Percentiles rank a stretch among this genome's conserved stretches.
phyloP scores from a whole-genome alignment of 2,888 invertebrate genomes.

The Balanococcus diminutus region DNA sequence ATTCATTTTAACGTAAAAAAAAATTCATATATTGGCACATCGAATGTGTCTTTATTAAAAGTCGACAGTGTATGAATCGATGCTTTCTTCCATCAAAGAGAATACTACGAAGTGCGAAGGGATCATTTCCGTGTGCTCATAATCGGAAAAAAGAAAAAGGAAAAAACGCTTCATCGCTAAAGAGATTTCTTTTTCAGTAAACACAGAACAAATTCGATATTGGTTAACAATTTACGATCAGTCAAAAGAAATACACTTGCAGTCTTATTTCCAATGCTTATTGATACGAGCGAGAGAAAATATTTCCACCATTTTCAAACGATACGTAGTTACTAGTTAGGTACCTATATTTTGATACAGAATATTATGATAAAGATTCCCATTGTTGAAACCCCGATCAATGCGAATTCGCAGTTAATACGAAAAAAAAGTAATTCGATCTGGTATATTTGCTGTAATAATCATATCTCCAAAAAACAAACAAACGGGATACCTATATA shows the following conservation, averaged over 20 bases:
- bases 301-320: background rate
- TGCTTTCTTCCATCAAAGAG: slow-evolving; percentile 9
- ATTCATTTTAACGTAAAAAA: background rate
- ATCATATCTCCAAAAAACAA: background rate
- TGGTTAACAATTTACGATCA: slow-evolving; percentile 14
- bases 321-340: too few relatives aligned
- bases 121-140: background rate
- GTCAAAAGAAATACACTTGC: slow-evolving; percentile 3
- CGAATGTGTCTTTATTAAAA: background rate
- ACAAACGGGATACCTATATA: too few relatives aligned
- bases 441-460: background rate
- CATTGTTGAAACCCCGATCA: background rate
- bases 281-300: background rate
- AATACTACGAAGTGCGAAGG: background rate
- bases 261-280: background rate
- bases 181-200: slow-evolving; percentile 23
- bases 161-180: background rate
- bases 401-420: background rate
- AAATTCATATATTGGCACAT: background rate
- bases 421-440: background rate
- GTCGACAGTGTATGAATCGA: background rate
- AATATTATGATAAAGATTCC: background rate
- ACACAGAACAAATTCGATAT: slow-evolving; percentile 9
- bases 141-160: background rate
- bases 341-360: background rate